Conservation (phyloP, 92 coral and sea anemone genomes). For the Micromussa lordhowensis region DNA sequence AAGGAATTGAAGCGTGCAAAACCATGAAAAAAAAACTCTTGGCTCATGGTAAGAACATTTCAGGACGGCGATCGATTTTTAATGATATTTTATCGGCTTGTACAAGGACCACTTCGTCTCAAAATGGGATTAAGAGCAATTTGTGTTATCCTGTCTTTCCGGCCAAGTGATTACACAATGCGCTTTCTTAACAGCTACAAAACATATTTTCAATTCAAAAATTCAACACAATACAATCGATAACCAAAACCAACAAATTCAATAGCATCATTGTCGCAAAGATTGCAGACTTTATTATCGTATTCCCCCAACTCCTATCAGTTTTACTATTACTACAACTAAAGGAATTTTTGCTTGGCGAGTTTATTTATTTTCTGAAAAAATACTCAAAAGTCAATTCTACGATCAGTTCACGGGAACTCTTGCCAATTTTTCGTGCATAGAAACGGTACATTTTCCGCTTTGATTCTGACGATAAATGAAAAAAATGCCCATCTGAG, state of each 20-base stretch:
- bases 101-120: background rate
- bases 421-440: background rate
- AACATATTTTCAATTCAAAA: background rate
- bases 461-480: background rate
- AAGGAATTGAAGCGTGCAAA: background rate
- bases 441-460: background rate
- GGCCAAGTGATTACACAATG: background rate
- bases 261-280: background rate
- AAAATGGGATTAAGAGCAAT: slow-evolving; percentile 4
- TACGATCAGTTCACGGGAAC: background rate
- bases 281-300: background rate
- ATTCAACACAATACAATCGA: background rate
- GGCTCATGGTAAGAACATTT: background rate
- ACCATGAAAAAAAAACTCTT: background rate
- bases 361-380: background rate
- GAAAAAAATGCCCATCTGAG: background rate
- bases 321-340: background rate
- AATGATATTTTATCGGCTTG: background rate
- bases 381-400: background rate
- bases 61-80: background rate
- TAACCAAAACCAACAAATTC: background rate
- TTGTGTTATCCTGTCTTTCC: background rate
- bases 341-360: background rate
- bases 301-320: background rate
- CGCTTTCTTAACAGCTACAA: background rate